Conservation (phyloP, 2,797 vertebrate species). For the Pipistrellus pipistrellus region DNA sequence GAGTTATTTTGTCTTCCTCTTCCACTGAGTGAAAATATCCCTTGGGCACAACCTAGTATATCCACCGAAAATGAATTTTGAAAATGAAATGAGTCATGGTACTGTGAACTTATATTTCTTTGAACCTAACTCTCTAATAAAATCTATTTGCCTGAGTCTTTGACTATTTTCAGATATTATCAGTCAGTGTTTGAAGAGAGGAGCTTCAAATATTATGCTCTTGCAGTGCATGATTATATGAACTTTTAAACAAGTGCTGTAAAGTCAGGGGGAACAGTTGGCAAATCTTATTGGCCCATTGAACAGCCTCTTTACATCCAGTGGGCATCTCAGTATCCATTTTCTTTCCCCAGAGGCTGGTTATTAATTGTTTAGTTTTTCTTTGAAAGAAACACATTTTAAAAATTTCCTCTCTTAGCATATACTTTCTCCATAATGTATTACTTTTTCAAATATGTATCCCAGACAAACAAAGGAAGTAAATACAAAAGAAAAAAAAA, state of each 20-base stretch:
- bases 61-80: slow-evolving; percentile 16
- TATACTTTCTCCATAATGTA: not conserved
- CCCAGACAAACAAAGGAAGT: slow-evolving; percentile 49
- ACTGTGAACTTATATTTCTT: slow-evolving; percentile 34
- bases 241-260: not conserved
- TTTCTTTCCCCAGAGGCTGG: slow-evolving; percentile 43
- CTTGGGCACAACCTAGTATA: not conserved
- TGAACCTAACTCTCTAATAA: slow-evolving; percentile 23
- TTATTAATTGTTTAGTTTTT: slow-evolving; percentile 41
- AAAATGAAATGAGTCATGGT: not conserved
- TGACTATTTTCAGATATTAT: not conserved
- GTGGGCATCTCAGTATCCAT: not conserved
- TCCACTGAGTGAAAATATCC: not conserved
- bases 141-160: not conserved
- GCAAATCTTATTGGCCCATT: not conserved
- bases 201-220: not conserved
- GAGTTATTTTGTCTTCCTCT: slow-evolving; percentile 19
- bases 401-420: slow-evolving; percentile 62
- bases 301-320: not conserved
- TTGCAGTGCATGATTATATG: not conserved
- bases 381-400: not conserved
- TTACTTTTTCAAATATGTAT: slow-evolving; percentile 56
- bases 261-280: not conserved
- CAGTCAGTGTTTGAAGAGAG: not conserved
- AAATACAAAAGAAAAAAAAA: not conserved